phyloP scores from a whole-genome alignment of 2,113 vertebrate species.

The Megaceryle torquata region DNA sequence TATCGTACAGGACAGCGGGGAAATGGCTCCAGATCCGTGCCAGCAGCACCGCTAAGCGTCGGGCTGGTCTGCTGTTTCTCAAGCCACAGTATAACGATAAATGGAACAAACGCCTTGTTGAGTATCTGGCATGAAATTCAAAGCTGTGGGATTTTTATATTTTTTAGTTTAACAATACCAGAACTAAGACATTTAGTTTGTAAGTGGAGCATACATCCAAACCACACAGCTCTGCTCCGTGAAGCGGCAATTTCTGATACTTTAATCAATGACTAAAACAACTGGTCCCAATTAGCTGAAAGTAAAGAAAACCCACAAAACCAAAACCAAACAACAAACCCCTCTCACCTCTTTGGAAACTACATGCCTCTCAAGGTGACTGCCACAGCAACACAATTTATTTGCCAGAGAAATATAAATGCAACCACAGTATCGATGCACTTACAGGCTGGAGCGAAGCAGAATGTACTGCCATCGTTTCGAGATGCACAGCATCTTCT shows the following conservation, averaged over 20 bases:
- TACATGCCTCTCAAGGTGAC: background rate
- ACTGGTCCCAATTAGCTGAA: background rate
- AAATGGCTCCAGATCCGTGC: fast-evolving
- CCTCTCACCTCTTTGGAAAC: background rate
- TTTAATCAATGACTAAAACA: background rate
- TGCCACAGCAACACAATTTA: background rate
- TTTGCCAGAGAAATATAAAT: background rate
- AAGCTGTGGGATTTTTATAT: background rate
- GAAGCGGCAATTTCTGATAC: background rate
- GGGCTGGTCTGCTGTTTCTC: background rate
- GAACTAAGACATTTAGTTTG: background rate
- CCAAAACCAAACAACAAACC: background rate
- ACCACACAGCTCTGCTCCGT: background rate
- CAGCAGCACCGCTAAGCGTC: background rate
- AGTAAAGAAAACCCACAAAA: background rate
- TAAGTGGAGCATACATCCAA: background rate
- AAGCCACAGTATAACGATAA: background rate
- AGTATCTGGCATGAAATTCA: background rate
- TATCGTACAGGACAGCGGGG: background rate
- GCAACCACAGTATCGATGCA: background rate
- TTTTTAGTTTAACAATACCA: background rate
- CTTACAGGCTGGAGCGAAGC: fast-evolving
- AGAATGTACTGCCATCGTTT: background rate
- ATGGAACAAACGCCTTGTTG: background rate
- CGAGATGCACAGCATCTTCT: background rate